These are phyloP conservation scores for Upupa epops DNA, from an alignment of 2,113 vertebrate species.

Conservation along the genomic window DNA sequence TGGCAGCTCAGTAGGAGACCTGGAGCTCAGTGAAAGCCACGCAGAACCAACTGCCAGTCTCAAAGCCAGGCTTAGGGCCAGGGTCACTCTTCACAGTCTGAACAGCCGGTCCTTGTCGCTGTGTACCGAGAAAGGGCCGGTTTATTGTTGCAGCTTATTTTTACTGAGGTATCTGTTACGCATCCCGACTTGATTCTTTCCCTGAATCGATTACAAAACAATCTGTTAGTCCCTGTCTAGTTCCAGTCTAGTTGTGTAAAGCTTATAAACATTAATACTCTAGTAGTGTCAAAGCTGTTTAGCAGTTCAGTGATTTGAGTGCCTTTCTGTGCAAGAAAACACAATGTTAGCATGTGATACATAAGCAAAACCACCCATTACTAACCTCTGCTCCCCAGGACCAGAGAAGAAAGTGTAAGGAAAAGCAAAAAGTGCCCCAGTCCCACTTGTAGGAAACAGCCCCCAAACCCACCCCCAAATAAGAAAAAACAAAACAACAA, in stretches of 20 bases:
- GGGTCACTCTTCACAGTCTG: slow-evolving; percentile 65
- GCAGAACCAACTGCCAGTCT: background rate
- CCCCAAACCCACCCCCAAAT: background rate
- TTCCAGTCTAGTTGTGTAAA: slow-evolving; percentile 63
- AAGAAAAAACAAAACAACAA: background rate
- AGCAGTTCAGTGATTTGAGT: slow-evolving; percentile 60
- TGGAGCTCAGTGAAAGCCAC: background rate
- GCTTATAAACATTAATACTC: slow-evolving; percentile 64
- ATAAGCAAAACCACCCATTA: slow-evolving; percentile 32
- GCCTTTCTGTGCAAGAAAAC: slow-evolving; percentile 70
- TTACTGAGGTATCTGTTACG: slow-evolving; percentile 71
- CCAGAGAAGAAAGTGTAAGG: background rate
- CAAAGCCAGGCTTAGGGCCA: background rate
- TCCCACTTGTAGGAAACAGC: slow-evolving; percentile 27
- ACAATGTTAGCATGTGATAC: slow-evolving; percentile 45
- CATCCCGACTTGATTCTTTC: slow-evolving; percentile 60
- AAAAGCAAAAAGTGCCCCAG: slow-evolving; percentile 46
- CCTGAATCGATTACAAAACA: slow-evolving; percentile 65
- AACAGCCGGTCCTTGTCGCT: background rate
- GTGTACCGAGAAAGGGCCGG: background rate
- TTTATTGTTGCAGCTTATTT: slow-evolving; percentile 67
- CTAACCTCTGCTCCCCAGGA: slow-evolving; percentile 43
- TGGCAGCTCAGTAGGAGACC: slow-evolving; percentile 38
- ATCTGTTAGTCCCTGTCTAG: slow-evolving; percentile 62
- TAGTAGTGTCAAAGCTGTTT: slow-evolving; percentile 42